phyloP scores from a whole-genome alignment of 2,797 vertebrate species.

The Cirrhinus mrigala region DNA sequence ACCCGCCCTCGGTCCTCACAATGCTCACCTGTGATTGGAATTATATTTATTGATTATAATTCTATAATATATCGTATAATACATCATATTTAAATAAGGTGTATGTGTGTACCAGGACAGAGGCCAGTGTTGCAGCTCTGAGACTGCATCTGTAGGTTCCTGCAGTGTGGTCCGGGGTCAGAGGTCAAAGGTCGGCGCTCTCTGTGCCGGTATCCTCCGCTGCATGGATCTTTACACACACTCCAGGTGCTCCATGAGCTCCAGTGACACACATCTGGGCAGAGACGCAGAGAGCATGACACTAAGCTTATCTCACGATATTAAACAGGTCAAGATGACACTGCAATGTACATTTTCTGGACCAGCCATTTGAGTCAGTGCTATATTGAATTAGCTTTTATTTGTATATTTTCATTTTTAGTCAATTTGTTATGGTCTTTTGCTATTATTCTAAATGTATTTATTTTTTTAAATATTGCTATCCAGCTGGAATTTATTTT shows the following conservation, averaged over 20 bases:
- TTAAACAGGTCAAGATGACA: background rate
- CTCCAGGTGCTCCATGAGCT: constrained; percentile 87
- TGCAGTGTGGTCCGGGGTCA: constrained; percentile 69
- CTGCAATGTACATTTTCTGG: background rate
- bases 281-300: background rate
- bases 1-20: constrained; percentile 82
- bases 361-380: background rate
- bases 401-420: background rate
- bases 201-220: constrained; percentile 84
- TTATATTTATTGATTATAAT: too few species aligned
- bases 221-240: constrained; percentile 85
- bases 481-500: too few species aligned
- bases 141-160: constrained; percentile 80
- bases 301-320: background rate
- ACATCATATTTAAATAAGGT: background rate
- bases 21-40: constrained; percentile 78
- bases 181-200: constrained; percentile 73
- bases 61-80: too few species aligned
- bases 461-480: background rate
- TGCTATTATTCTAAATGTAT: background rate
- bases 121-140: constrained; percentile 86
- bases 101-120: constrained; percentile 83
- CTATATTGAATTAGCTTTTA: background rate
- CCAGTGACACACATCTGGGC: constrained; percentile 86
- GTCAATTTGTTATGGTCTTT: background rate